Evolutionary conservation across 2,888 invertebrate genomes (phyloP).

Genomic region (Sarcophaga carnaria): DNA sequence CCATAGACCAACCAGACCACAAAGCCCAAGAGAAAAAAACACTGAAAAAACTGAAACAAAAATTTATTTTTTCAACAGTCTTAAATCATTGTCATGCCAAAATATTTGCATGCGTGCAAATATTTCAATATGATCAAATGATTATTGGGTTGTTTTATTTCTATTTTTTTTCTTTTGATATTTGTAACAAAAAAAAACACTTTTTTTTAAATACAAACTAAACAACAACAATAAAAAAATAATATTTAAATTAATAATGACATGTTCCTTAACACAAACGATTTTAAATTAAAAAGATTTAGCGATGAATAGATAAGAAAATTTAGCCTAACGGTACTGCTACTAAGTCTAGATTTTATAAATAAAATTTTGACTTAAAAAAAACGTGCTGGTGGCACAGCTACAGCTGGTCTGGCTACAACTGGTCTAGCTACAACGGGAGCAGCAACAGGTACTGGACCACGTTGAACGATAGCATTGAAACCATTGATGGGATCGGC

Average conservation of each 20-base stretch:
- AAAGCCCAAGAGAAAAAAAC: background rate
- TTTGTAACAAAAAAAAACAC: conserved; percentile 24
- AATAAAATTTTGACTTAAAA: conserved; percentile 50
- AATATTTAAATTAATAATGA: conserved; percentile 59
- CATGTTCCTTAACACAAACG: conserved; percentile 33
- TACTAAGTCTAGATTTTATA: conserved; percentile 9
- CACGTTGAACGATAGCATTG: conserved; percentile 84
- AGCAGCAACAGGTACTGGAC: conserved; percentile 79
- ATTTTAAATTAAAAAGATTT: conserved; percentile 28
- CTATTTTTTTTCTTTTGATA: background rate
- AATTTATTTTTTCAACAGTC: conserved; percentile 45
- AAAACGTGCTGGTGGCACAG: conserved; percentile 71
- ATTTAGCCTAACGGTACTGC: background rate
- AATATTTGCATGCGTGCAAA: conserved; percentile 48
- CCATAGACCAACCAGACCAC: background rate
- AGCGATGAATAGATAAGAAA: conserved; percentile 13
- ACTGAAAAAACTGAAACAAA: conserved; percentile 1
- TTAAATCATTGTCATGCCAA: conserved; percentile 66
- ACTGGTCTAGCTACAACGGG: conserved; percentile 74
- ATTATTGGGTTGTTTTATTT: conserved; percentile 44
- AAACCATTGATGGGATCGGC: conserved; percentile 79
- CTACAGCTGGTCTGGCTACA: conserved; percentile 70
- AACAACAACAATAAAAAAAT: conserved; percentile 56
- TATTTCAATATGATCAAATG: conserved; percentile 51
- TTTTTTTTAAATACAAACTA: conserved; percentile 49